phyloP scores from a whole-genome alignment of 2,113 vertebrate species.

The Poicephalus gulielmi region DNA sequence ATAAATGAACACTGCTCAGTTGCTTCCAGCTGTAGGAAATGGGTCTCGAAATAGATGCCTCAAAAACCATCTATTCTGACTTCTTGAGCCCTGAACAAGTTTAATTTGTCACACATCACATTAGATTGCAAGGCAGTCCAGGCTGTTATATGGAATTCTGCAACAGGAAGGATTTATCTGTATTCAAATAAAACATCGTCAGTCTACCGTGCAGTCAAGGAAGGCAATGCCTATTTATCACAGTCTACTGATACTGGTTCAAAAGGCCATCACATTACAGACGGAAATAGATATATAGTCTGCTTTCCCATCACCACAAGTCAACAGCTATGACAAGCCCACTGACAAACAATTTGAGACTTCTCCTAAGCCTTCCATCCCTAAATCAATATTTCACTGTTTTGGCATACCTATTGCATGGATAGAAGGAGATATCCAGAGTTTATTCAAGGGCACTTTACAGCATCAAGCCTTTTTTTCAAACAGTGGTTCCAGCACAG shows the following conservation, averaged over 20 bases:
- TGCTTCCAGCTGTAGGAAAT: constrained; percentile 9
- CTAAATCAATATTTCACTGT: not conserved
- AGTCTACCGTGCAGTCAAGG: not conserved
- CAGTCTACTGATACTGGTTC: not conserved
- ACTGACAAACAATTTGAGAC: not conserved
- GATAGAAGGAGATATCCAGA: not conserved
- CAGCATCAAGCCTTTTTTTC: not conserved
- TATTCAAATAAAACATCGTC: not conserved
- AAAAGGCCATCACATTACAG: not conserved
- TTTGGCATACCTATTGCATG: not conserved
- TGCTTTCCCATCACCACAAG: not conserved
- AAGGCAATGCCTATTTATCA: not conserved
- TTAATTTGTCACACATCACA: not conserved
- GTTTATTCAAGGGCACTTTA: not conserved
- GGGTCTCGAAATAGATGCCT: not conserved
- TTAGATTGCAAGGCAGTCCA: not conserved
- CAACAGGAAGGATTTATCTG: not conserved
- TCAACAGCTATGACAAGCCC: not conserved
- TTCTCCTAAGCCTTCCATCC: not conserved
- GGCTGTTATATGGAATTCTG: not conserved
- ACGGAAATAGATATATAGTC: not conserved
- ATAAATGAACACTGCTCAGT: not conserved
- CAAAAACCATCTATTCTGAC: not conserved
- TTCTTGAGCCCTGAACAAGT: not conserved
- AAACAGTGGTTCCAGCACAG: not conserved